Evolutionary conservation across 2,113 vertebrate genomes (phyloP).

Genomic region (Oncorhynchus nerka): DNA sequence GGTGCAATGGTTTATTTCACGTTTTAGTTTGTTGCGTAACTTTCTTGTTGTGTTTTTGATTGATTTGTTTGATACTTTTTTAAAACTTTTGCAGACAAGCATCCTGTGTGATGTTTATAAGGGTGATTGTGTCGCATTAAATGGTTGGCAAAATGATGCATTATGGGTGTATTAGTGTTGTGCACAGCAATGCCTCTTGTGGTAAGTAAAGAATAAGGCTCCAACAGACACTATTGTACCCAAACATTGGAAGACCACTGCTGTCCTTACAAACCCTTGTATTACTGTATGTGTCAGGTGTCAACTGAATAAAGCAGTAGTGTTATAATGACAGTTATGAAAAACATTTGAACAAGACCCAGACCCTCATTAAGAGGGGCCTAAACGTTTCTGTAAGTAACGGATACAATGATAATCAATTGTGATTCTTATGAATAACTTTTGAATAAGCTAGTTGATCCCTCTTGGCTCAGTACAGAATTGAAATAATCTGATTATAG

Average conservation of each 20-base stretch:
- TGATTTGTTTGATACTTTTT: not conserved
- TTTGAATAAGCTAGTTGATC: no score
- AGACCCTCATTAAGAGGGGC: no score
- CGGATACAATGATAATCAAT: no score
- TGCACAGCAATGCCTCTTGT: not conserved
- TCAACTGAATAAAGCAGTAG: not conserved
- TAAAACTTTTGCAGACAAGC: not conserved
- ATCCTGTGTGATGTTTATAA: not conserved
- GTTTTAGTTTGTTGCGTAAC: not conserved
- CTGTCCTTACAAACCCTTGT: not conserved
- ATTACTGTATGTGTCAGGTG: not conserved
- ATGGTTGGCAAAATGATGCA: not conserved
- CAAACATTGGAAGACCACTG: conserved; percentile 46
- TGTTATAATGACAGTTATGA: not conserved
- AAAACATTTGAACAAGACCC: not conserved
- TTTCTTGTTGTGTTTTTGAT: not conserved
- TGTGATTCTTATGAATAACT: no score
- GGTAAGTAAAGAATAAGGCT: conserved; percentile 5
- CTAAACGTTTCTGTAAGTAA: no score
- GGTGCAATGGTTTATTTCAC: not conserved
- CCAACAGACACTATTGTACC: conserved; percentile 14
- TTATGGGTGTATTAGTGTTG: not conserved
- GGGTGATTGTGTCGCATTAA: not conserved
- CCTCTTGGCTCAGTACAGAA: not conserved
- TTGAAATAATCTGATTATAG: not conserved